Conservation (phyloP, 2,797 vertebrate species). For the Poeciliopsis turneri region DNA sequence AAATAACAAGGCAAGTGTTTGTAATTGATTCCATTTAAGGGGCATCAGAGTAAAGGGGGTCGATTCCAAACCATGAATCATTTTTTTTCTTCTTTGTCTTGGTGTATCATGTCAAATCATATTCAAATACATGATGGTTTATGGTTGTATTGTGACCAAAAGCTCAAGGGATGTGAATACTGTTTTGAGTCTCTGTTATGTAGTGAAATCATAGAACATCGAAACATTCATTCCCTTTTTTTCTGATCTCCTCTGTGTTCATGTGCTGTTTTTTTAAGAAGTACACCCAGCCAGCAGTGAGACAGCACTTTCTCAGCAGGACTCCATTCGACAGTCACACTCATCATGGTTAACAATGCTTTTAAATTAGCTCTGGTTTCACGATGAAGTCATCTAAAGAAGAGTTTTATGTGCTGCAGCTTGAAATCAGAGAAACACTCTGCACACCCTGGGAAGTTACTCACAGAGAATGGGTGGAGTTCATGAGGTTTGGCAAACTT, state of each 20-base stretch:
- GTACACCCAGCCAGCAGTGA: conserved; percentile 5
- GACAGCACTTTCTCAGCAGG: conserved; percentile 40
- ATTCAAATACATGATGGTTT: background rate
- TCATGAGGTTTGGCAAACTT: conserved; percentile 62
- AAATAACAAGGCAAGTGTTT: background rate
- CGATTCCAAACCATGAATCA: background rate
- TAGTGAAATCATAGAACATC: background rate
- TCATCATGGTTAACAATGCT: conserved; percentile 67
- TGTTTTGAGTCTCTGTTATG: background rate
- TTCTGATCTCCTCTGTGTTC: background rate
- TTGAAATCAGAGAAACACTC: conserved; percentile 78
- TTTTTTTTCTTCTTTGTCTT: background rate
- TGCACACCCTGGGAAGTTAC: conserved; percentile 59
- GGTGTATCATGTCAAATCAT: background rate
- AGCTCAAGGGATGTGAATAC: background rate
- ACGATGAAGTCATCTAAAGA: conserved; percentile 78
- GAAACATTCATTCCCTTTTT: background rate
- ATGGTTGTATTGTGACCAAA: background rate
- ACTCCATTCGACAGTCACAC: conserved; percentile 47
- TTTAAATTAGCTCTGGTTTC: conserved; percentile 76
- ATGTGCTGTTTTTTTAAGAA: background rate
- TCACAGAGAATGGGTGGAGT: conserved; percentile 66
- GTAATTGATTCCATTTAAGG: too few relatives aligned
- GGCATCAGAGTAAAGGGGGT: background rate
- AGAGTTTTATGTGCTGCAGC: conserved; percentile 78